These are phyloP conservation scores for Anagyrus pseudococci DNA, from an alignment of 2,888 invertebrate genomes.

Conservation along the genomic window DNA sequence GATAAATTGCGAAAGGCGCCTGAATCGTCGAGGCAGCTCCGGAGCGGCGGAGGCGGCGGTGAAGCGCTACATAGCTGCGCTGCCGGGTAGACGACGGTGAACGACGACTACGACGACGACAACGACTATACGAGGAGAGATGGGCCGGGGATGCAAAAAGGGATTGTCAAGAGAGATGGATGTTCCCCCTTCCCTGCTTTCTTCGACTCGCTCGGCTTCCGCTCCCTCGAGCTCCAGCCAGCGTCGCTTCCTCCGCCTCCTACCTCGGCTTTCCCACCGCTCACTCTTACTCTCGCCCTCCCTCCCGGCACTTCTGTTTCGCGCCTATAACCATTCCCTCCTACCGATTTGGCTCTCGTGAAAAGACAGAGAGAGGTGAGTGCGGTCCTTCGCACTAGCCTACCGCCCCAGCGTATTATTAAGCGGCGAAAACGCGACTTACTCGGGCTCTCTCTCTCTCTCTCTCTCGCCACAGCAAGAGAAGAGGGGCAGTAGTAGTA, in stretches of 20 bases:
- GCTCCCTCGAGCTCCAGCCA: neutral
- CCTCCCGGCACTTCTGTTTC: neutral
- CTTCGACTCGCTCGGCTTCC: constrained; percentile 1
- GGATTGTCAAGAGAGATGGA: constrained; percentile 55
- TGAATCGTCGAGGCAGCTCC: constrained; percentile 39
- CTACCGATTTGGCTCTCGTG: too few species aligned
- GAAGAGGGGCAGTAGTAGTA: too few species aligned
- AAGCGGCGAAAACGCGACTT: too few species aligned
- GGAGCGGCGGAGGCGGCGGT: too few species aligned
- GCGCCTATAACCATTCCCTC: too few species aligned
- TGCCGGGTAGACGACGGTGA: too few species aligned
- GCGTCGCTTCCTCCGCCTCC: neutral
- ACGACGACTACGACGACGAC: constrained; percentile 35
- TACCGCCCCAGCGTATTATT: too few species aligned
- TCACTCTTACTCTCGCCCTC: neutral
- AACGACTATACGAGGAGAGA: constrained; percentile 1
- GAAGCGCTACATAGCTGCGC: constrained; percentile 38
- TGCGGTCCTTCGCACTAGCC: too few species aligned
- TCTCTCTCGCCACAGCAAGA: too few species aligned
- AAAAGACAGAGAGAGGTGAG: too few species aligned
- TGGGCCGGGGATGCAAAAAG: constrained; percentile 46
- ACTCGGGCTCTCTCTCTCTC: too few species aligned
- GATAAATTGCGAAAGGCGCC: constrained; percentile 50
- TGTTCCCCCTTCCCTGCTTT: constrained; percentile 43
- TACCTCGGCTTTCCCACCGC: neutral